These are phyloP conservation scores for Coenobita brevimanus DNA, from an alignment of 1,140 invertebrate genomes.

Conservation along the genomic window DNA sequence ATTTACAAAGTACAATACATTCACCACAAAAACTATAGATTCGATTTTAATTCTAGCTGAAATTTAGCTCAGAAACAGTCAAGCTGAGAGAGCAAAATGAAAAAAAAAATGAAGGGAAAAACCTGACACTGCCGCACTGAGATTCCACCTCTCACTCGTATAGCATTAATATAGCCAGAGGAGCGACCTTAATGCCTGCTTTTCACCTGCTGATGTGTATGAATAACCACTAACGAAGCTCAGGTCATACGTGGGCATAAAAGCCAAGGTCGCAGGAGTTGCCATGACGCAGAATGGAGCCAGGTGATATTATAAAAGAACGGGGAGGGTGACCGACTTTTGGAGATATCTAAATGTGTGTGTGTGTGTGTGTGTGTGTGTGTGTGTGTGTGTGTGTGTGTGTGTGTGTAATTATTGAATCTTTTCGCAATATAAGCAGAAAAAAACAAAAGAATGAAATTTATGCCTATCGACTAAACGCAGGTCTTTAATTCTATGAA, in stretches of 20 bases:
- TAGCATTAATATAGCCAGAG: neutral
- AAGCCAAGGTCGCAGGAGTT: constrained; percentile 25
- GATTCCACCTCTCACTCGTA: neutral
- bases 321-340: neutral
- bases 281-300: neutral
- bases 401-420: too few species aligned
- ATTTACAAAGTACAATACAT: too few species aligned
- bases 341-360: neutral
- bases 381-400: too few species aligned
- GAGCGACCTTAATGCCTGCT: constrained; percentile 19
- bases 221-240: constrained; percentile 59
- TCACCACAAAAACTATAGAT: too few species aligned
- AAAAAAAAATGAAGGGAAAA: neutral
- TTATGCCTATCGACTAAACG: too few species aligned
- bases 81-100: too few species aligned
- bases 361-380: too few species aligned
- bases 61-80: too few species aligned
- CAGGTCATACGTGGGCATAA: constrained; percentile 10
- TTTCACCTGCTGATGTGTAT: constrained; percentile 33
- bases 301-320: neutral
- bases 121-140: neutral
- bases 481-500: too few species aligned
- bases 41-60: too few species aligned
- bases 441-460: too few species aligned
- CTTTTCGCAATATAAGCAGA: too few species aligned